Evolutionary conservation across 2,888 invertebrate genomes (phyloP), one percentile per base, ranked within the genome.

Genomic region (Melanchra persicariae): DNA sequence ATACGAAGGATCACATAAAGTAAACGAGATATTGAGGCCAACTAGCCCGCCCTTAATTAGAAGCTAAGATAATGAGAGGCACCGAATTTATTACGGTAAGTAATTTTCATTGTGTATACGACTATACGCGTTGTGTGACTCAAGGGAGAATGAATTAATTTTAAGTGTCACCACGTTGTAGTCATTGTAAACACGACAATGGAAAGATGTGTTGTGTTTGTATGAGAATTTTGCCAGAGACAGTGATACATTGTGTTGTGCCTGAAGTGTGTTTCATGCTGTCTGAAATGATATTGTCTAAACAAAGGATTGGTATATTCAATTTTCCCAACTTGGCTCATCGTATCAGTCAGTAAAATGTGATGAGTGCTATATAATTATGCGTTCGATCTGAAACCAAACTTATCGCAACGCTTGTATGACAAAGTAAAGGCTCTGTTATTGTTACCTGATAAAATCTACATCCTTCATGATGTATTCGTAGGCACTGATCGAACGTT

Each of bases 11-110:
- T 12, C 47, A 26, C n/a, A 43, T 73, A 60, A 79, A 79, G 61
- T 61, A 24, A 37, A 47, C 2, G 19, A 51, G 62, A 59, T 58
- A 79, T 58, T 60, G 49, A 24, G 60, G 77, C 22, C 64, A 45
- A 55, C 57, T 68, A 24, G 49, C 15, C 37, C 24, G 15, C n/a
- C 45, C 55, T 61, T 80, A 81, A 77, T 77, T 71, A 70, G 30
- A 74, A 30, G 54, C 55, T 54, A 65, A 64, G 63, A 66, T 58
- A 80, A 69, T 76, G 65, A 76, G 73, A 64, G 62, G 43, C 30
- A 8, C 55, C n/a, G 47, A 77, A 81, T 70, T 77, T 76, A 70
- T 70, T 60, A 63, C 55, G 12, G 55, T 60, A 52, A 77, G 70
- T 66, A 60, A 76, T 66, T 55, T 47, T 65, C 40, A 34, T 75